Evolutionary conservation across 30 jellyfish, hydroid and myxozoan genomes (phyloP).

Genomic region (Hydra vulgaris): DNA sequence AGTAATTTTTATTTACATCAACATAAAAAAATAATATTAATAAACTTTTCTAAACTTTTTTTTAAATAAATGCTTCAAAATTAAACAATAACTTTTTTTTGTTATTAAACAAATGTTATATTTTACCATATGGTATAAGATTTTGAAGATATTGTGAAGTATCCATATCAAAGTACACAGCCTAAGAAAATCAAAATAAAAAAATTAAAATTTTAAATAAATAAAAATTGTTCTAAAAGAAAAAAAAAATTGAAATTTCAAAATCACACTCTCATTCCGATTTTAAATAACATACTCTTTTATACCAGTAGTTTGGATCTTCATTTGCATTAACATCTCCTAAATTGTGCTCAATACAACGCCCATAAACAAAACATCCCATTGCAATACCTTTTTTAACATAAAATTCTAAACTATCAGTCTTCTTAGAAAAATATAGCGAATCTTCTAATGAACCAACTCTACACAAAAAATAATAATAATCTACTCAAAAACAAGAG

Average conservation of each 20-base stretch:
- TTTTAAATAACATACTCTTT: constrained; percentile 47
- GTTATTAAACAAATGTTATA: not conserved
- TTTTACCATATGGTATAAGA: not conserved
- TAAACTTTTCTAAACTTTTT: too few relatives aligned
- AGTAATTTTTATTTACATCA: too few relatives aligned
- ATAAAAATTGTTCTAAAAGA: not conserved
- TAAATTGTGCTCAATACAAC: constrained; percentile 62
- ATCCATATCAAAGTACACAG: constrained; percentile 1
- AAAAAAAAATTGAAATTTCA: not conserved
- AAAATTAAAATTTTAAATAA: not conserved
- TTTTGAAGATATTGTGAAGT: constrained; percentile 4
- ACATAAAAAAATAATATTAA: too few relatives aligned
- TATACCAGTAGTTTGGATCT: constrained; percentile 32
- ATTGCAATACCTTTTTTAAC: constrained; percentile 71
- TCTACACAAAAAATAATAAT: constrained; percentile 21
- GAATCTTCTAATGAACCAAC: constrained; percentile 54
- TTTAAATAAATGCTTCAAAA: too few relatives aligned
- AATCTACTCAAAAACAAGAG: not conserved
- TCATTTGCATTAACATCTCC: constrained; percentile 26
- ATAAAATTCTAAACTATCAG: constrained; percentile 56
- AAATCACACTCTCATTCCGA: not conserved
- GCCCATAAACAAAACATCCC: constrained; percentile 69
- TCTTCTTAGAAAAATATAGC: constrained; percentile 33
- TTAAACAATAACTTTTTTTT: not conserved
- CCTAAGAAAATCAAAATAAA: not conserved